phyloP scores from a whole-genome alignment of 2,113 vertebrate genomes.

The Nothoprocta pentlandii region DNA sequence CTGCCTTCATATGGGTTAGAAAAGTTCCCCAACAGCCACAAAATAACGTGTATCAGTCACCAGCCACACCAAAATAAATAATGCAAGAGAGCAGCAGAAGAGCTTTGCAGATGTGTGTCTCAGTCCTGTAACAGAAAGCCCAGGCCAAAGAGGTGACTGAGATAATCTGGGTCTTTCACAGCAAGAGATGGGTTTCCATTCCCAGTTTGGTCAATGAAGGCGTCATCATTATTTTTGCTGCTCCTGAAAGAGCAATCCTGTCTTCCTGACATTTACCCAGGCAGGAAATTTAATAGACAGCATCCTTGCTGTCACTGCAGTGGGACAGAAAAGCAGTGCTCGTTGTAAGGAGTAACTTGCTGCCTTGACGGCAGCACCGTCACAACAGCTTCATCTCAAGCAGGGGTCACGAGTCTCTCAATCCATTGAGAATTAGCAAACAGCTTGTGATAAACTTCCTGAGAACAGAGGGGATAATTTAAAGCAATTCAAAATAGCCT shows the following conservation, averaged over 20 bases:
- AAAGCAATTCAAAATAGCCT: background rate
- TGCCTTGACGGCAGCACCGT: background rate
- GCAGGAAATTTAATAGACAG: background rate
- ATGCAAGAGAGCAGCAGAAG: background rate
- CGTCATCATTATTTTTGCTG: background rate
- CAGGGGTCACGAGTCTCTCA: background rate
- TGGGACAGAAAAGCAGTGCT: background rate
- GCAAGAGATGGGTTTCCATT: background rate
- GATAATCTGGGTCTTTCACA: background rate
- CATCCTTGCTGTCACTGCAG: background rate
- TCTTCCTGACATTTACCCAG: background rate
- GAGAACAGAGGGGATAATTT: background rate
- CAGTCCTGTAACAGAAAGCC: background rate
- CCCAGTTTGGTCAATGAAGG: background rate
- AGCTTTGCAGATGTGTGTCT: background rate
- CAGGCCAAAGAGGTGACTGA: background rate
- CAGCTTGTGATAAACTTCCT: background rate
- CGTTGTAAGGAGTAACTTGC: background rate
- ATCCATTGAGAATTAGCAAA: background rate
- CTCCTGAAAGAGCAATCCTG: background rate
- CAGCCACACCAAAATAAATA: fast-evolving
- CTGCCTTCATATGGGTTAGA: fast-evolving
- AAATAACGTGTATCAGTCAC: fast-evolving
- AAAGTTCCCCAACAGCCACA: background rate
- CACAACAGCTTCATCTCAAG: background rate